phyloP scores from a whole-genome alignment of 2,113 vertebrate genomes.

The Megatriorchis doriae region DNA sequence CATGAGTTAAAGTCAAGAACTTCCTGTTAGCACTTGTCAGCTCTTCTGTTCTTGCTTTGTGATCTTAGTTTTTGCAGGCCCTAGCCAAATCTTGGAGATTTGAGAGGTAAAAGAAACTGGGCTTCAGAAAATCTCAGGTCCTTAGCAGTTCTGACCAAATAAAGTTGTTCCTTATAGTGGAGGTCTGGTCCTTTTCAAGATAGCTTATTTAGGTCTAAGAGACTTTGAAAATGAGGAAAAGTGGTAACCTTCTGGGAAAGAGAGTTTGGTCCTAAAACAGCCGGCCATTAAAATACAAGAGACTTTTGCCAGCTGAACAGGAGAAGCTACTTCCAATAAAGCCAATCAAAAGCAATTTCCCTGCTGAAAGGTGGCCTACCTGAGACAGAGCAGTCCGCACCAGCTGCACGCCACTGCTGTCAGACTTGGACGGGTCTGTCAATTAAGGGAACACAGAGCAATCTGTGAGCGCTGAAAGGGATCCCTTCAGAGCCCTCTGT shows the following conservation, averaged over 20 bases:
- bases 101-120: background rate
- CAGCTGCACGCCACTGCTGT: conserved; percentile 85
- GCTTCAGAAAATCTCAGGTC: background rate
- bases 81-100: background rate
- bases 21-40: background rate
- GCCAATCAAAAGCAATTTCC: conserved; percentile 82
- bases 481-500: conserved; percentile 79
- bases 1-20: background rate
- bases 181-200: background rate
- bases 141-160: background rate
- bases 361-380: conserved; percentile 86
- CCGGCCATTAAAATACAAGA: background rate
- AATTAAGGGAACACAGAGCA: conserved; percentile 91
- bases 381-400: conserved; percentile 69
- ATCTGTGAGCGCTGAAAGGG: conserved; percentile 91
- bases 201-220: background rate
- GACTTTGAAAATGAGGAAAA: background rate
- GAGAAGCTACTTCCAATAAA: conserved; percentile 73
- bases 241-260: background rate
- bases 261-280: background rate
- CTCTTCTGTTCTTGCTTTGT: background rate
- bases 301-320: conserved; percentile 27
- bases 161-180: background rate
- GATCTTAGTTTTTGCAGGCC: background rate
- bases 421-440: conserved; percentile 82